Conservation (phyloP, 2,113 vertebrate genomes). For the Eublepharis macularius region DNA sequence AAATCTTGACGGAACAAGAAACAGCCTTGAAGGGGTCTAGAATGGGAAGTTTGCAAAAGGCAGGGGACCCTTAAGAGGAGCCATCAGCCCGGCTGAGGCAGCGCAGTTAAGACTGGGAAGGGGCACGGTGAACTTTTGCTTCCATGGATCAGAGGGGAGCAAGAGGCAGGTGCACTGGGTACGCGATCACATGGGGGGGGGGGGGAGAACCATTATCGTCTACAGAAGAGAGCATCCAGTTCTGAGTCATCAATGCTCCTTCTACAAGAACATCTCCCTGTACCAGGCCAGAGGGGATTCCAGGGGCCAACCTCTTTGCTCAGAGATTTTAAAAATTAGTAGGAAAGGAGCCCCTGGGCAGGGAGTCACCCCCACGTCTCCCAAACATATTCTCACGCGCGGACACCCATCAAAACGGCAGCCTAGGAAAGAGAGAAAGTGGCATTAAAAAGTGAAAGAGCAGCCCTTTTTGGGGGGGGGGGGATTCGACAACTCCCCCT, state of each 20-base stretch:
- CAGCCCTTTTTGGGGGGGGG: not conserved
- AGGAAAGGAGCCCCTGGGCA: too few species aligned
- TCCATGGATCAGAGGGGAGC: not conserved
- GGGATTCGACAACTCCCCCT: not conserved
- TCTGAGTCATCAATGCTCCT: not conserved
- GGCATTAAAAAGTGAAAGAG: not conserved
- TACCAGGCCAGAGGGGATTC: too few species aligned
- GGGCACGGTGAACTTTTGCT: too few species aligned
- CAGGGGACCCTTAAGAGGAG: too few species aligned
- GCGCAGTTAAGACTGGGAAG: not conserved
- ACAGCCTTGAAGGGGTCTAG: too few species aligned
- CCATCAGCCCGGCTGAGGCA: not conserved
- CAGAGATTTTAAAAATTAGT: too few species aligned
- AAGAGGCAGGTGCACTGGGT: not conserved
- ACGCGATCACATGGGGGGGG: not conserved
- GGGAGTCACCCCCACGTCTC: too few species aligned
- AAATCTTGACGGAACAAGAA: too few species aligned
- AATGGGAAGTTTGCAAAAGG: not conserved
- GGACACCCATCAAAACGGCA: not conserved
- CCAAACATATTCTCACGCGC: too few species aligned
- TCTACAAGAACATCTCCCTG: too few species aligned
- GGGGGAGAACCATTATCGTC: not conserved
- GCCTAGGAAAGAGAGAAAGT: not conserved
- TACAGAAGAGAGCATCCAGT: not conserved
- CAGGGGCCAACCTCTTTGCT: not conserved